Base-by-base conservation (phyloP, 1,140 invertebrate species). In the Drosophila paulistorum region DNA sequence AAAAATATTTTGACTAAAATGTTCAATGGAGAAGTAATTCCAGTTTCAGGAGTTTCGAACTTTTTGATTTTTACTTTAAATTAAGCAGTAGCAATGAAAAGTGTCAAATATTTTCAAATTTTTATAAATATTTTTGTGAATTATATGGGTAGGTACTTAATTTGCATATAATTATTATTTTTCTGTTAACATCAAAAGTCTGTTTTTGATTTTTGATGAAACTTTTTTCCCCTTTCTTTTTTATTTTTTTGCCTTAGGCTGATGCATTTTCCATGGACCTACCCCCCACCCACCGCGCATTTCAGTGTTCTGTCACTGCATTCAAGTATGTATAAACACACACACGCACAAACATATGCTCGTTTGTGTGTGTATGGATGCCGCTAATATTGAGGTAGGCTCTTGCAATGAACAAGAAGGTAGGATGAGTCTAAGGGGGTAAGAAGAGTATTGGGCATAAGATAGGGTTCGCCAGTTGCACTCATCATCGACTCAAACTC, bases 401-500 rank as follows among this genome's bases (percentile, higher is more conserved):
- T 72, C 68, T 51, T 42, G 51, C 41, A 63, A 54, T 65, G 51
- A n/a, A 45, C 17, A 23, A 51, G 17, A 51, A 51, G 45, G 23
- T 51, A 17, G 41, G 10, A n/a, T 30, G 37, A 45, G 33, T 37
- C 20, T 63, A 51, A n/a, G 45, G 23, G 33, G n/a, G 14, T 4
- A 10, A 58, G 37, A 60, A 14, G 58, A 30, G 57, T 17, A 17
- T 45, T 23, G 62, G 13, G 37, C 14, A 41, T 58, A 7, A 60
- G 57, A 58, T 65, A 65, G 70, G 76, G 79, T 54, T 74, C 76
- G 84, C 72, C 71, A 66, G 55, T 77, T 83, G 84, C 70, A 83
- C 83, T 87, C 84, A 89, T 87, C 84, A 83, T 77, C 83, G 71
- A 77, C 83, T 86, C 83, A 86, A 86, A 85, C 82, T 85, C 82